Base-by-base conservation (phyloP, 2,888 invertebrate species). In the Dynastes maya region DNA sequence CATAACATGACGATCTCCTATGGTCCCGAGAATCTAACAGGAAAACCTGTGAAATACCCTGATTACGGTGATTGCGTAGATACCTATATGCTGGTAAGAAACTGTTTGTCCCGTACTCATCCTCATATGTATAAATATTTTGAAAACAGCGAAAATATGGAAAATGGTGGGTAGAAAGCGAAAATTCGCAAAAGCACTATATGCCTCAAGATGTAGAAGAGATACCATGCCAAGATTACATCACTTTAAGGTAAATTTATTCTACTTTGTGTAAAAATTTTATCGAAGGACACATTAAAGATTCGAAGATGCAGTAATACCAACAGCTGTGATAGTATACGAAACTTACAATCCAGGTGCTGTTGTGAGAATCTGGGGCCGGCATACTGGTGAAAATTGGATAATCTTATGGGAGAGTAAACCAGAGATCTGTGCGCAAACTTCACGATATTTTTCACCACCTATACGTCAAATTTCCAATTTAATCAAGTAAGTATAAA, bases 21-120 rank as follows among this genome's bases (percentile, higher is more conserved):
- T 86, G 95, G 96, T 2, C 97, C 96, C 4, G 92, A 93, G 75
- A 97, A 97, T 89, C 91, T 98, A 78, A 93, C 94, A 74, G 97
- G 97, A 8, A 93, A 94, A 83, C 95, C 95, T 11, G 93, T 93
- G 37, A 95, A 95, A 87, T 97, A 94, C 90, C 97, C 97, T 0
- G 93, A 93, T 81, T 97, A 97, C 88, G 97, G 97, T 22, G 97
- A 98, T 87, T 97, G 95, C 90, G 95, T 96, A 9, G 94, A 96
- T 88, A 94, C 96, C 13, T 97, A 95, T 90, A 95, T 96, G 78
- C 94, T 97, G 93, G 97, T 97, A 90, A 90, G 91, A 86, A 74
- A 76, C 45, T 51, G 45, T 8, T 45, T 37, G 37, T n/a, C 37
- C 49, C 49, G 3, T 55, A 29, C 58, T 51, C 55, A n/a, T 58